Evolutionary conservation across 2,888 invertebrate species (phyloP), one percentile per base, ranked within the genome.

Genomic region (Syrista parreyssii): DNA sequence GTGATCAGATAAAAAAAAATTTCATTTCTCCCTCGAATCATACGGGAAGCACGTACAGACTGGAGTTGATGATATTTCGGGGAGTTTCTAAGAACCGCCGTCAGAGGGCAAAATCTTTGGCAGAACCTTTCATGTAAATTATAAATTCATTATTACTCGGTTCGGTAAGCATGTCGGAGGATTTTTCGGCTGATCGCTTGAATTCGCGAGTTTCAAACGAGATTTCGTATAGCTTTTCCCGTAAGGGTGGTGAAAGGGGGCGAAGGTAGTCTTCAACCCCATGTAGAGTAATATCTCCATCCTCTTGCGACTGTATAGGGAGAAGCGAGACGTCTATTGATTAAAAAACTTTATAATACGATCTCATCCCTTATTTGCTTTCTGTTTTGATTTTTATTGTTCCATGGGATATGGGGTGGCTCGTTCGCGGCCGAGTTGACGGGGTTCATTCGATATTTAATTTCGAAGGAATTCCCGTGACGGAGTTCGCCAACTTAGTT

Each of bases 281-380:
- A 23, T 55, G 3, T 4, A 55, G 55, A 23, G 55, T 55, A 23
- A 55, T 55, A 55, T 55, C 55, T 55, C 55, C 9, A 9, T 55
- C 55, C 55, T 23, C 55, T 55, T 55, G 78, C 69, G 83, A 33
- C 33, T 83, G 84, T 86, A 23, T 9, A 55, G 23, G 23, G 55
- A 6, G 55, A 15, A 55, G 23, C 55, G 55, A 55, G 55, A 55
- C 84, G 86, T 84, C 84, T 85, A 89, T 89, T 89, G 89, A 89
- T 89, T 89, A 88, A 88, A 88, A 89, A 89, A 89, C 85, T 89
- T 89, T 89, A 87, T 89, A 89, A 89, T 88, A 85, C 87, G 87
- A 87, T 86, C 83, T 83, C 85, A 80, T 82, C 76, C 82, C 85
- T 84, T 84, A 84, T 87, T 88, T 87, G 86, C 87, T 89, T 87